A percentile compares a stretch with the other conserved stretches of the same genome.
Evolutionary conservation across 2,888 invertebrate species (phyloP).

Genomic region (Torymus tubicola): DNA sequence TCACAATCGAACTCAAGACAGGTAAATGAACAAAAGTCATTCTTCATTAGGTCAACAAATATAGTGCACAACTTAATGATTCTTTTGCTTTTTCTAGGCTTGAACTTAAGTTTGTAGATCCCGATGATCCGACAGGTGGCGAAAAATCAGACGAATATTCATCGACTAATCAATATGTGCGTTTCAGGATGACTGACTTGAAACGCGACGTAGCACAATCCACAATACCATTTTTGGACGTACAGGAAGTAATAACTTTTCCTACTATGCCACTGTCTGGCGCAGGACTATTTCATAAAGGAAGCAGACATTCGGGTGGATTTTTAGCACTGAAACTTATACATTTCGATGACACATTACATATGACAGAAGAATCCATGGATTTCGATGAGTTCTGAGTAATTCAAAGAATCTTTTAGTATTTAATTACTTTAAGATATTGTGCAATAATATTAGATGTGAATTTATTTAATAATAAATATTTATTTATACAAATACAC

Average conservation of each 20-base stretch:
- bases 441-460: too few relatives aligned
- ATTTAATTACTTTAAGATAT: too few relatives aligned
- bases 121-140: slow-evolving; percentile 81
- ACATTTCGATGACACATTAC: slow-evolving; percentile 85
- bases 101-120: slow-evolving; percentile 79
- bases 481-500: too few relatives aligned
- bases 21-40: slow-evolving; percentile 17
- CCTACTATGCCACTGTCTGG: slow-evolving; percentile 85
- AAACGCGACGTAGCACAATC: slow-evolving; percentile 87
- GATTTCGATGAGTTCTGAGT: too few relatives aligned
- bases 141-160: slow-evolving; percentile 80
- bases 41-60: too few relatives aligned
- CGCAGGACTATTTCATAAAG: slow-evolving; percentile 88
- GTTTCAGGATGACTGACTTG: slow-evolving; percentile 84
- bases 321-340: slow-evolving; percentile 86
- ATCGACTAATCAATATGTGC: slow-evolving; percentile 82
- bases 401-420: too few relatives aligned
- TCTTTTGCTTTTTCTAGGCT: slow-evolving; percentile 74
- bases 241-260: slow-evolving; percentile 83
- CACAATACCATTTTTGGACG: slow-evolving; percentile 89
- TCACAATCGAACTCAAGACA: slow-evolving; percentile 81
- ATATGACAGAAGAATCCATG: slow-evolving; percentile 65
- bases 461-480: too few relatives aligned
- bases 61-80: not conserved
- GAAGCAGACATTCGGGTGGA: slow-evolving; percentile 84